Evolutionary conservation across 2,113 vertebrate species (phyloP), one percentile per base, ranked within the genome.

Genomic region (Addax nasomaculatus): DNA sequence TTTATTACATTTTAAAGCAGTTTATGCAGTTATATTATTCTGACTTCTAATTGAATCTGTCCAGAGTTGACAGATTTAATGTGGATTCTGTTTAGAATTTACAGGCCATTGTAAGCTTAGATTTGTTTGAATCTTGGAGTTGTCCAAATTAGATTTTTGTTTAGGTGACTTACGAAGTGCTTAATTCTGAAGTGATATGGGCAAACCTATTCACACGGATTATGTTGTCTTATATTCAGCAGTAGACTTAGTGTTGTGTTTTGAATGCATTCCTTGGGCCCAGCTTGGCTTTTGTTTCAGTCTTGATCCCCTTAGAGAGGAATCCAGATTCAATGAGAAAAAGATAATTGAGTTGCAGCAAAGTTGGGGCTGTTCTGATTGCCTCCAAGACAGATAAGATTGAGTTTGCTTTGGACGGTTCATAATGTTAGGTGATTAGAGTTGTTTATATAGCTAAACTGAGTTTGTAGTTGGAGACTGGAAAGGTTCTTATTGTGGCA

Each of bases 271-370:
- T 53, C 19, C 6, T 86, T 93, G 70, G 51, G 30, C 85, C 43
- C 91, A 97, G 55, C 60, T 94, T 98, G 93, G n/a, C 57, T 90
- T 95, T 90, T 89, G 58, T 87, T 92, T 95, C 16, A 30, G 9
- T 92, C 43, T 86, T 47, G 11, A 49, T 67, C 25, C 19, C 12
- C 33, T 88, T 86, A 83, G 45, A 30, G 19, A 95, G 30, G 81
- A 95, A 43, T 85, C 27, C 80, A 76, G 64, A 90, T 47, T 85
- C 12, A 85, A 2, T 57, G 81, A 94, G 53, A 73, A 94, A 85
- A 83, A 95, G 92, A 30, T 55, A 80, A 88, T 86, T 87, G 47
- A 92, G 19, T 95, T 90, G 67, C 16, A 89, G 25, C 30, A 83
- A 86, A 96, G 11, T 89, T 89, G 27, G 14, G 33, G 11, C 84